Base-by-base conservation (phyloP, 2,113 vertebrate species). In the Tragelaphus buxtoni region DNA sequence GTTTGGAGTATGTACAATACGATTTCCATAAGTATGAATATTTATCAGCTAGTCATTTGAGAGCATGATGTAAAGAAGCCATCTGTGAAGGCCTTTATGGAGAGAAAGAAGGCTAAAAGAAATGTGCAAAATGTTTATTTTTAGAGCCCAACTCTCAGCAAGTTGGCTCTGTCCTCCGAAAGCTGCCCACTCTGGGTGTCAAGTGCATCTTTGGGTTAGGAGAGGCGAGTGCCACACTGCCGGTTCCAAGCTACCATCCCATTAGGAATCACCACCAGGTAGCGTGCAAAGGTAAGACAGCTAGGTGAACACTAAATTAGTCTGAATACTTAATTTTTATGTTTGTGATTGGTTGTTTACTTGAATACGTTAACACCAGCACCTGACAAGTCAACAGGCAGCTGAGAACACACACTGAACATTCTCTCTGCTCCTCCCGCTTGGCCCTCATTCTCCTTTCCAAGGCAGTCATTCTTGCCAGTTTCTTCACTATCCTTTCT, bases 31-130 rank as follows among this genome's bases (percentile, higher is more conserved):
- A 91, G 94, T 82, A 98, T 97, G 97, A 97, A 98, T 98, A 98
- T 98, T 96, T 97, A 98, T 95, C 95, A 98, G 97, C 93, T 96
- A 96, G 95, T 97, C 97, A 96, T 96, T 98, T 97, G 97, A 88
- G 96, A 95, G 97, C 77, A 76, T 92, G 97, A 97, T 97, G 97
- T 97, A 97, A 98, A 97, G 96, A 83, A 96, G 96, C 97, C 97
- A 98, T 98, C 98, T 98, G 98, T 94, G 94, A 89, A 96, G 97
- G 97, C 95, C 96, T 95, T 96, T 93, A 88, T 85, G 96, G 96
- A 96, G 96, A 92, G 86, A 95, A 42, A 84, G 76, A 83, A 82
- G 93, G 91, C 97, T 96, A 92, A 93, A 97, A 97, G 97, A 79
- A 96, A 94, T 96, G 96, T 97, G 98, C 90, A 94, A 82, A 94